These are phyloP conservation scores for Drosophila recens DNA, from an alignment of 2,888 invertebrate species.

Conservation along the genomic window DNA sequence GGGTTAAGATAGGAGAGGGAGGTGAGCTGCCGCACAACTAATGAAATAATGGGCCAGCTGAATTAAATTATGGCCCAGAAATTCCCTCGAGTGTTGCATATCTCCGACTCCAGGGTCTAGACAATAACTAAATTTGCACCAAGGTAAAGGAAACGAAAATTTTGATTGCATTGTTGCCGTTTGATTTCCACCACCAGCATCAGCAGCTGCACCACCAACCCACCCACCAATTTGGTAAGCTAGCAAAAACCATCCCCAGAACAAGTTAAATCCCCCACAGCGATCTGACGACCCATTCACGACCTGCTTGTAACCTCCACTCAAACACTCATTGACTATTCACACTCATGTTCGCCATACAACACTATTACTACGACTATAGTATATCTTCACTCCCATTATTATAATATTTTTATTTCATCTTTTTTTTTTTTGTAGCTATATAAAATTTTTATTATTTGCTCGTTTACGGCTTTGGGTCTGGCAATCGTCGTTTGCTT, in stretches of 20 bases:
- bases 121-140: slow-evolving; percentile 81
- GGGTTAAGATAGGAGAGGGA: background rate
- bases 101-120: slow-evolving; percentile 45
- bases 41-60: slow-evolving; percentile 75
- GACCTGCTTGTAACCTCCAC: slow-evolving; percentile 35
- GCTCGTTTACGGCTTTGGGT: slow-evolving; percentile 66
- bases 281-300: slow-evolving; percentile 30
- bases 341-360: slow-evolving; percentile 76
- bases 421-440: slow-evolving; percentile 39
- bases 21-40: slow-evolving; percentile 48
- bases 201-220: slow-evolving; percentile 12
- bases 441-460: slow-evolving; percentile 74
- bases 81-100: slow-evolving; percentile 60
- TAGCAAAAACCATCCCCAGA: slow-evolving; percentile 26
- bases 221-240: slow-evolving; percentile 27
- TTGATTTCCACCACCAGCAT: slow-evolving; percentile 73
- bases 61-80: slow-evolving; percentile 74
- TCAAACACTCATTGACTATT: slow-evolving; percentile 78
- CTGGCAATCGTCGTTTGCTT: slow-evolving; percentile 14
- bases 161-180: slow-evolving; percentile 80
- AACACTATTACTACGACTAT: slow-evolving; percentile 20
- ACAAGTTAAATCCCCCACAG: slow-evolving; percentile 30
- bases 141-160: slow-evolving; percentile 68
- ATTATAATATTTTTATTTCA: slow-evolving; percentile 55
- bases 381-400: slow-evolving; percentile 32